A percentile compares a stretch with the other conserved stretches of the same genome.
These are phyloP conservation scores for Forbesichthys papilliferus DNA, from an alignment of 2,113 vertebrate species.

Conservation along the genomic window DNA sequence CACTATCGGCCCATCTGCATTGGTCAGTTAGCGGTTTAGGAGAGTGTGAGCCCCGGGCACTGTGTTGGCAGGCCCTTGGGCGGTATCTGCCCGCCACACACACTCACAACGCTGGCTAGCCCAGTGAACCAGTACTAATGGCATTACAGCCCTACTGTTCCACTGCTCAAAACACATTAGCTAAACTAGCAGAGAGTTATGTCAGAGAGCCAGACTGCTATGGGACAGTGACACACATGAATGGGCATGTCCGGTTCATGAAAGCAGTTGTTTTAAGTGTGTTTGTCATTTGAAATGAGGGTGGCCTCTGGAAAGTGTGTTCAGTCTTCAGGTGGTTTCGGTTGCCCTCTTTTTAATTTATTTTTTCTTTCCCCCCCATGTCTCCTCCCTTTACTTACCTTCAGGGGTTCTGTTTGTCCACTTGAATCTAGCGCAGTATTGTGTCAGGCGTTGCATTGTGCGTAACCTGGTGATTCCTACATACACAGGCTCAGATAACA, in stretches of 20 bases:
- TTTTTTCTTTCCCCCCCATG: too few relatives aligned
- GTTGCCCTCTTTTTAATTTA: too few relatives aligned
- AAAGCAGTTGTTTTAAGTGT: not conserved
- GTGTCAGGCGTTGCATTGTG: too few relatives aligned
- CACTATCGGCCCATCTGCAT: slow-evolving; percentile 46
- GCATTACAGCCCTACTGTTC: slow-evolving; percentile 61
- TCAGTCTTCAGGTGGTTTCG: too few relatives aligned
- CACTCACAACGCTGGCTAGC: slow-evolving; percentile 29
- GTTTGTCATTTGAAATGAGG: not conserved
- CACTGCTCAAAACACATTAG: slow-evolving; percentile 33
- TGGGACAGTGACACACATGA: not conserved
- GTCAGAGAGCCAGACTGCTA: slow-evolving; percentile 33
- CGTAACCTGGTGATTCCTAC: too few relatives aligned
- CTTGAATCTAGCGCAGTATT: too few relatives aligned
- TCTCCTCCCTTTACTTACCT: too few relatives aligned
- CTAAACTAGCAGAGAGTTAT: slow-evolving; percentile 19
- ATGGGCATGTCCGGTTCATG: too few relatives aligned
- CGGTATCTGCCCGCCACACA: slow-evolving; percentile 23
- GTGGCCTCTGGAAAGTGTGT: not conserved
- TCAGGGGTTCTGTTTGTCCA: too few relatives aligned
- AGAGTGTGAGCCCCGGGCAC: slow-evolving; percentile 32
- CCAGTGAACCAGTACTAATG: slow-evolving; percentile 59
- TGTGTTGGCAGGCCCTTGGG: slow-evolving; percentile 51
- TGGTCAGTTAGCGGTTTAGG: slow-evolving; percentile 36
- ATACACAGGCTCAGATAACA: too few relatives aligned